Percentiles rank a stretch among this genome's conserved stretches.
Conservation (phyloP, 2,113 vertebrate species). For the Athene cunicularia region DNA sequence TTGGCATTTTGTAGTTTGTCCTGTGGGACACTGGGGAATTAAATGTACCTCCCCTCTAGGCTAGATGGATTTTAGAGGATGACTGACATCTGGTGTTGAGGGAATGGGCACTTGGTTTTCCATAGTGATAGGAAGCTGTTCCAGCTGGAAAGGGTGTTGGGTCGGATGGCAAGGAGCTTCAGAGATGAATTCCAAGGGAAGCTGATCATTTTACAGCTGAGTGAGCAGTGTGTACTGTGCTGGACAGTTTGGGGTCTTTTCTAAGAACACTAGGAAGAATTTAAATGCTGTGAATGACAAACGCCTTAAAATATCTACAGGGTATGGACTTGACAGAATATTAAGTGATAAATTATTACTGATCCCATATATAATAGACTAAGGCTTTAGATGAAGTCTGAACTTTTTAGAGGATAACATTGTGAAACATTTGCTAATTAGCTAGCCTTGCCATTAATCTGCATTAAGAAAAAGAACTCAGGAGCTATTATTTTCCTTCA, state of each 20-base stretch:
- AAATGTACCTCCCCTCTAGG: neutral
- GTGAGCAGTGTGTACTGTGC: conserved; percentile 1
- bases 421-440: neutral
- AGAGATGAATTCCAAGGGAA: conserved; percentile 50
- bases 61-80: conserved; percentile 36
- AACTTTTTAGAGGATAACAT: neutral
- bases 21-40: neutral
- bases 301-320: neutral
- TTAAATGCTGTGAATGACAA: neutral
- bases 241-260: neutral
- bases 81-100: conserved; percentile 60
- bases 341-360: neutral
- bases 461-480: neutral
- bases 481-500: neutral
- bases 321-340: neutral
- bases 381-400: neutral
- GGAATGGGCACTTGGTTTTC: conserved; percentile 48
- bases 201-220: conserved; percentile 50
- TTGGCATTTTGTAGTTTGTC: conserved; percentile 13
- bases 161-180: conserved; percentile 37
- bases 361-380: neutral
- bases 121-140: neutral
- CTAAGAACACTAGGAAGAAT: neutral
- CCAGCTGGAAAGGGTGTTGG: conserved; percentile 53
- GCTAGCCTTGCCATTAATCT: neutral